phyloP scores from a whole-genome alignment of 2,797 vertebrate genomes.

The Onychomys leucogaster region DNA sequence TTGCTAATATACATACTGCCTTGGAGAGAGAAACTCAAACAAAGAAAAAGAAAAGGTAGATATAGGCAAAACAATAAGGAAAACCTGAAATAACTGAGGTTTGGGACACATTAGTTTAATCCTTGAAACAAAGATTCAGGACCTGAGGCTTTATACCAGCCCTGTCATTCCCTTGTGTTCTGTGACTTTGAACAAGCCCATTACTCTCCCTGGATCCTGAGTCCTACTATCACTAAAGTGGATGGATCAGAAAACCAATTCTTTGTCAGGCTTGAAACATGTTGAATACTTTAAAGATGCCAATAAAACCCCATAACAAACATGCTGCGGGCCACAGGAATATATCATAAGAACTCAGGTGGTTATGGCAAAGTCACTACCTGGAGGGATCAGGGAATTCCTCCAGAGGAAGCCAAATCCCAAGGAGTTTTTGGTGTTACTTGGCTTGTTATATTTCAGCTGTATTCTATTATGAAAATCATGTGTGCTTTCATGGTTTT shows the following conservation, averaged over 20 bases:
- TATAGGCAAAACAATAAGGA: background rate
- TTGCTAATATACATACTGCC: background rate
- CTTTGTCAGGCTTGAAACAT: background rate
- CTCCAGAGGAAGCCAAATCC: too few relatives aligned
- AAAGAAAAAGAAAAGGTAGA: background rate
- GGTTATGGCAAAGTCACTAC: too few relatives aligned
- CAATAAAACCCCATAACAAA: slow-evolving; percentile 15
- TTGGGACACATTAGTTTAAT: background rate
- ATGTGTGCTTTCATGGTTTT: too few relatives aligned
- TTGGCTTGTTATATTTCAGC: too few relatives aligned
- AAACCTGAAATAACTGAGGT: background rate
- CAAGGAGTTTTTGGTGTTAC: too few relatives aligned
- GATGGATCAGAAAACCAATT: background rate
- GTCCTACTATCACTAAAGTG: background rate
- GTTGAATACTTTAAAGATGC: background rate
- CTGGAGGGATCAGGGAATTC: too few relatives aligned
- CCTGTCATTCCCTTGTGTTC: background rate
- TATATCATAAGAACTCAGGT: too few relatives aligned
- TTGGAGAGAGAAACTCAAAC: background rate
- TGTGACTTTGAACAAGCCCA: background rate
- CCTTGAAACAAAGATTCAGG: background rate
- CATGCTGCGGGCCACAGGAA: too few relatives aligned
- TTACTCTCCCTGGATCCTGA: background rate
- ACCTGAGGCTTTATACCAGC: background rate
- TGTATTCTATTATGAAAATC: too few relatives aligned